Conservation (phyloP, 1,140 invertebrate species). For the Musca domestica region DNA sequence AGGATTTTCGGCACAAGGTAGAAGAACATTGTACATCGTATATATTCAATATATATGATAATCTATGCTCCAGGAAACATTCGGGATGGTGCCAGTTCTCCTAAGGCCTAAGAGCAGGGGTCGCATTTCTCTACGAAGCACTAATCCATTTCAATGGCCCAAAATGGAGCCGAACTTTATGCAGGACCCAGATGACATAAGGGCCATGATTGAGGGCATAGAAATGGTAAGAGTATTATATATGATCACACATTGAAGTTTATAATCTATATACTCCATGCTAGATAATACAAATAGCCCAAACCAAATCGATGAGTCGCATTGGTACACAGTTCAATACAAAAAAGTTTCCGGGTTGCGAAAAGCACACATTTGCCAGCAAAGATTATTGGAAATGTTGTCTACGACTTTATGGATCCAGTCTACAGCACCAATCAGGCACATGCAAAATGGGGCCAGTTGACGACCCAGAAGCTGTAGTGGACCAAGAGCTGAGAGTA, state of each 20-base stretch:
- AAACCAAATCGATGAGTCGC: conserved; percentile 62
- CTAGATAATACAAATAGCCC: conserved; percentile 62
- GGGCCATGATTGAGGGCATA: conserved; percentile 69
- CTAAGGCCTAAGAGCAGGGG: conserved; percentile 75
- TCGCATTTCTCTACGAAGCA: conserved; percentile 62
- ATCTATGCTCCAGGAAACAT: conserved; percentile 51
- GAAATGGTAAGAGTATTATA: conserved; percentile 59
- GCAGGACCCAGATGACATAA: conserved; percentile 64
- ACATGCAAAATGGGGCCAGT: conserved; percentile 78
- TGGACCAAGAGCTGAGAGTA: conserved; percentile 70
- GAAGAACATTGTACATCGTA: conserved; percentile 25
- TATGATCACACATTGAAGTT: background rate
- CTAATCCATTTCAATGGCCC: conserved; percentile 72
- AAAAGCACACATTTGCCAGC: conserved; percentile 59
- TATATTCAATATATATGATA: background rate
- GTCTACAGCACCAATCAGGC: conserved; percentile 73
- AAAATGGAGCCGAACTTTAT: conserved; percentile 78
- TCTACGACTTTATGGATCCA: conserved; percentile 65
- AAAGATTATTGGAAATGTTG: conserved; percentile 76
- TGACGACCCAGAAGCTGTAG: conserved; percentile 68
- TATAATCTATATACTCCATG: conserved; percentile 13
- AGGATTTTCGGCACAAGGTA: conserved; percentile 53
- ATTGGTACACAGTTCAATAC: conserved; percentile 64
- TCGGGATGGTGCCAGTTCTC: conserved; percentile 68
- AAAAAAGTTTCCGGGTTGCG: conserved; percentile 67